Evolutionary conservation across 2,888 invertebrate genomes (phyloP), one percentile per base, ranked within the genome.

Genomic region (Agriopis leucophaearia): DNA sequence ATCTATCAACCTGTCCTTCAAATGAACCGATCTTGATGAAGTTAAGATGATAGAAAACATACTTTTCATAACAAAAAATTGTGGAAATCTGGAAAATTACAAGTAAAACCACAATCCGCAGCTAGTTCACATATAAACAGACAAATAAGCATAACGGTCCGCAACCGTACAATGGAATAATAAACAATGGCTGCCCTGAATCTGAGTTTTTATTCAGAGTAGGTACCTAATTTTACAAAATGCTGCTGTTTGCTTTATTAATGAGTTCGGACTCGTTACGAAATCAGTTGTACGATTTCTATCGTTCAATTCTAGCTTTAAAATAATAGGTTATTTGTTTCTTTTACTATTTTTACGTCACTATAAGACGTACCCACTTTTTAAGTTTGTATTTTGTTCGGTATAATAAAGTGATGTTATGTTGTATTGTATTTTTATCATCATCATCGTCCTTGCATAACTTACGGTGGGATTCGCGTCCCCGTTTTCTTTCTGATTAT

Each of bases 121-220:
- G n/a, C 62, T 67, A 27, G 27, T 27, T 27, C 27, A 3, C 47
- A 50, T 65, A 73, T 62, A 66, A 66, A 73, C 69, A 71, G 64
- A 35, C 40, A 47, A 50, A 62, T 52, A 67, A 61, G 56, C 60
- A 74, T 69, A 74, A 69, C 66, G 60, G 65, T 54, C 45, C 27
- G 36, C 18, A 45, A 58, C 48, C 13, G 42, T 74, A 84, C 87
- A 86, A 85, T 82, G 68, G 77, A 71, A 68, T 63, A 63, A 78
- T 80, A 83, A 82, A 89, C 90, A 89, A 90, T 84, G 78, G 81
- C 64, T 77, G 82, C 78, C 83, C 85, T 82, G 80, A 77, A 81
- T 83, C 78, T 66, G 74, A 78, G 75, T 83, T 87, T 84, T 84
- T 85, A 79, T 86, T 84, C 76, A 60, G 72, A 70, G 71, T 75